Percentiles rank a stretch among this genome's conserved stretches.
phyloP scores from a whole-genome alignment of 2,797 vertebrate species.

The Pteropus rufus region DNA sequence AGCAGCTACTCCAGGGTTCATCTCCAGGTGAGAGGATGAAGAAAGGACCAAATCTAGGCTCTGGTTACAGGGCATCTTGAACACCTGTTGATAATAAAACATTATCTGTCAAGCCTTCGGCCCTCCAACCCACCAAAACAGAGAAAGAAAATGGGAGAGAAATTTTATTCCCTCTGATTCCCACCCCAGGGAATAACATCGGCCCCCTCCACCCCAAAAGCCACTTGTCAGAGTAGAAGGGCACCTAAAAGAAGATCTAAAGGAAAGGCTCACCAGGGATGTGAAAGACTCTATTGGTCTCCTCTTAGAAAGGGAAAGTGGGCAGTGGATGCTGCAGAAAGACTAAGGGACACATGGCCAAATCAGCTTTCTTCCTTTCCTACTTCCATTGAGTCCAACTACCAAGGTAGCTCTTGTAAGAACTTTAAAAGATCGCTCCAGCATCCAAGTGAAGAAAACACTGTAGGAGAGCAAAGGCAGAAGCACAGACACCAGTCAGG shows the following conservation, averaged over 20 bases:
- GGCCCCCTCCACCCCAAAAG: neutral
- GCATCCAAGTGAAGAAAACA: neutral
- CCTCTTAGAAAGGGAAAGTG: neutral
- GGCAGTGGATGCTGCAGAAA: neutral
- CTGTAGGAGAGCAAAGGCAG: neutral
- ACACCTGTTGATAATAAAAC: constrained; percentile 80
- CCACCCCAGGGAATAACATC: constrained; percentile 29
- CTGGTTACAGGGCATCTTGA: constrained; percentile 72
- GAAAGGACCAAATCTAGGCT: constrained; percentile 57
- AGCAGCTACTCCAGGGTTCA: constrained; percentile 70
- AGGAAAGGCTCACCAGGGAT: neutral
- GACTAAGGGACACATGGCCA: neutral
- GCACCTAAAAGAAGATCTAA: neutral
- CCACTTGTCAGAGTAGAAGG: neutral
- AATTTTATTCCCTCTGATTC: constrained; percentile 53
- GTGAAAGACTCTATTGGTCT: neutral
- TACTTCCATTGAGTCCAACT: neutral
- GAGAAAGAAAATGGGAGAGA: constrained; percentile 43
- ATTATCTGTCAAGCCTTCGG: constrained; percentile 61
- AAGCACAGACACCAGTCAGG: neutral
- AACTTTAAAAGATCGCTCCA: neutral
- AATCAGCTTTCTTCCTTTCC: neutral
- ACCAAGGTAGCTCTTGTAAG: neutral
- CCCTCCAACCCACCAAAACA: constrained; percentile 40
- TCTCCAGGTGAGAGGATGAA: constrained; percentile 74